These are phyloP conservation scores for Polyergus mexicanus DNA, from an alignment of 1,140 invertebrate species.

Conservation along the genomic window DNA sequence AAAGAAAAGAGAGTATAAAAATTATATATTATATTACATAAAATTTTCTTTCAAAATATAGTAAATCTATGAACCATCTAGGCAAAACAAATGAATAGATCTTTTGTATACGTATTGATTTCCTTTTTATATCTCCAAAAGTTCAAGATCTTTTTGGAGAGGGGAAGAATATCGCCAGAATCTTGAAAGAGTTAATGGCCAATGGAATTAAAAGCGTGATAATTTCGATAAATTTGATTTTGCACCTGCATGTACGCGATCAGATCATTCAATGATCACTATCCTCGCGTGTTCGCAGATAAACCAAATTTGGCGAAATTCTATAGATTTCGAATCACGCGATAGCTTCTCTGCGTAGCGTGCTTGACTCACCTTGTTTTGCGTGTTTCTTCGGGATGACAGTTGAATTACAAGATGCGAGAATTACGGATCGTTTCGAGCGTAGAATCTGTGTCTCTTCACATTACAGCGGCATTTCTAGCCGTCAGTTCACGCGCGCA, in stretches of 20 bases:
- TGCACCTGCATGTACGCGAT: background rate
- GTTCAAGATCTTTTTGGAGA: background rate
- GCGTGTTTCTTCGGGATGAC: constrained; percentile 16
- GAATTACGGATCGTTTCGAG: background rate
- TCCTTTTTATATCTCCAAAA: background rate
- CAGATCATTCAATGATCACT: background rate
- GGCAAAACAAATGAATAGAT: background rate
- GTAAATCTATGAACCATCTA: background rate
- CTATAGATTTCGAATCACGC: background rate
- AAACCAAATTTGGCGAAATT: constrained; percentile 36
- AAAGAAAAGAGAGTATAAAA: background rate
- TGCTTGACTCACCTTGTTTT: constrained; percentile 38
- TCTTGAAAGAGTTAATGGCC: constrained; percentile 14
- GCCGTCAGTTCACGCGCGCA: background rate
- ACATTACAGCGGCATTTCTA: constrained; percentile 34
- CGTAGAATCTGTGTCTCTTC: background rate
- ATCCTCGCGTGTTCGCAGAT: too few relatives aligned
- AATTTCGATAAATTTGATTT: constrained; percentile 33
- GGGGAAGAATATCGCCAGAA: background rate
- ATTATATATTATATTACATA: too few relatives aligned
- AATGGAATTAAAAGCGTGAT: background rate
- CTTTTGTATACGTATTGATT: background rate
- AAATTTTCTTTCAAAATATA: background rate
- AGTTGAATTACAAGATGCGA: constrained; percentile 37
- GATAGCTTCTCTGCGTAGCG: background rate